Conservation (phyloP, 2,888 invertebrate genomes). For the Apantesis nais region DNA sequence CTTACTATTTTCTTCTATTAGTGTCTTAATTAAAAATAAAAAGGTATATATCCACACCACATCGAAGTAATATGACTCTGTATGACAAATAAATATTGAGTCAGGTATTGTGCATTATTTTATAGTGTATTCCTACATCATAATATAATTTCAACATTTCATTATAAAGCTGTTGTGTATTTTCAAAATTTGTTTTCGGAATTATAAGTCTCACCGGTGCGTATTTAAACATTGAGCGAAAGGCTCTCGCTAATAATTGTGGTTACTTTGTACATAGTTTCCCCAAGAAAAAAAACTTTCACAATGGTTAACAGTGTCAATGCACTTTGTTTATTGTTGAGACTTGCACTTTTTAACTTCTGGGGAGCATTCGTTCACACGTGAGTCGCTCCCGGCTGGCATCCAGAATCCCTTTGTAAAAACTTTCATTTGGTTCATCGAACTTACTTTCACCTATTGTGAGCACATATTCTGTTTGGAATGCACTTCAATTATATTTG, state of each 20-base stretch:
- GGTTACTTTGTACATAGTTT: constrained; percentile 1
- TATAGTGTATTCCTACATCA: too few relatives aligned
- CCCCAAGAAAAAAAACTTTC: constrained; percentile 10
- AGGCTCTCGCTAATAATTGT: not conserved
- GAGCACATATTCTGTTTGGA: constrained; percentile 74
- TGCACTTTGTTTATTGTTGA: constrained; percentile 19
- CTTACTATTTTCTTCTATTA: not conserved
- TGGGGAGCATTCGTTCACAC: constrained; percentile 53
- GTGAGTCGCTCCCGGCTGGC: constrained; percentile 41
- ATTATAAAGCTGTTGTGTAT: not conserved
- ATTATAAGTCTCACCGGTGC: not conserved
- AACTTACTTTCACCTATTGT: constrained; percentile 84
- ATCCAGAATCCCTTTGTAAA: constrained; percentile 70
- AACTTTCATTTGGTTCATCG: constrained; percentile 84
- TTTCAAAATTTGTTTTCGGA: not conserved
- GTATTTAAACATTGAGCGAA: not conserved
- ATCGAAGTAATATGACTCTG: not conserved
- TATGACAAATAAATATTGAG: too few relatives aligned
- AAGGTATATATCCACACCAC: not conserved
- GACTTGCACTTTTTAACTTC: constrained; percentile 70
- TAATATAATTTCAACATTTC: not conserved
- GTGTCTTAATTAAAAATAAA: not conserved
- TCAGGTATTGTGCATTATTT: too few relatives aligned
- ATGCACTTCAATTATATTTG: constrained; percentile 79
- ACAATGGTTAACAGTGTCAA: constrained; percentile 21